A percentile compares a stretch with the other conserved stretches of the same genome.
These are phyloP conservation scores for Lutraria lutraria DNA, from an alignment of 2,888 invertebrate species.

Conservation along the genomic window DNA sequence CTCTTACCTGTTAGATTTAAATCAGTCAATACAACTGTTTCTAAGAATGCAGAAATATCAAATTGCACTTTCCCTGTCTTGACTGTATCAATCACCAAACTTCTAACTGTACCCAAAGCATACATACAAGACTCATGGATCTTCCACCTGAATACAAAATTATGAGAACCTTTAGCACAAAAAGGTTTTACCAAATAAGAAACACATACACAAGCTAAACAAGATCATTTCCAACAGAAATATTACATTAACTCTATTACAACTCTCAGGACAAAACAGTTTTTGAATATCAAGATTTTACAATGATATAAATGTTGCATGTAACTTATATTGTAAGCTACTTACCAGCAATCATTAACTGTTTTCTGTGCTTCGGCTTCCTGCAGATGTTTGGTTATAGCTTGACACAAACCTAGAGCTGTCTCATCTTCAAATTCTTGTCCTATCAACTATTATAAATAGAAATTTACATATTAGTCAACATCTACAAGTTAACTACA, in stretches of 20 bases:
- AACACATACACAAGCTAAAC: too few relatives aligned
- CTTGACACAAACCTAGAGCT: slow-evolving; percentile 89
- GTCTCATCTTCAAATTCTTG: slow-evolving; percentile 89
- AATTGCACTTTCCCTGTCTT: slow-evolving; percentile 85
- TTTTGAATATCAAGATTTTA: too few relatives aligned
- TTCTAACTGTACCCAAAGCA: slow-evolving; percentile 89
- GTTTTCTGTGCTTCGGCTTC: slow-evolving; percentile 88
- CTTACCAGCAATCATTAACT: slow-evolving; percentile 86
- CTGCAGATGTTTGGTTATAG: slow-evolving; percentile 89
- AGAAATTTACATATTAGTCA: too few relatives aligned
- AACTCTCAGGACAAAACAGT: too few relatives aligned
- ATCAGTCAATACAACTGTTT: slow-evolving; percentile 88
- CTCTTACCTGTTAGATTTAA: slow-evolving; percentile 85
- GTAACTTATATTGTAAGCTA: too few relatives aligned
- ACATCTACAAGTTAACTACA: too few relatives aligned
- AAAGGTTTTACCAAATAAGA: too few relatives aligned
- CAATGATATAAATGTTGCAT: too few relatives aligned
- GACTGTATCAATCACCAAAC: slow-evolving; percentile 86
- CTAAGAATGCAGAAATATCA: slow-evolving; percentile 87
- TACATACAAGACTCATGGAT: slow-evolving; percentile 90
- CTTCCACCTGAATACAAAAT: slow-evolving; percentile 89
- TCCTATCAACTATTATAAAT: slow-evolving; percentile 85
- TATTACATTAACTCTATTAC: too few relatives aligned
- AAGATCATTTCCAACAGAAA: too few relatives aligned
- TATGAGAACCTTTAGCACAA: background rate